phyloP scores from a whole-genome alignment of 2,888 invertebrate species.

The Drosophila borborema region DNA sequence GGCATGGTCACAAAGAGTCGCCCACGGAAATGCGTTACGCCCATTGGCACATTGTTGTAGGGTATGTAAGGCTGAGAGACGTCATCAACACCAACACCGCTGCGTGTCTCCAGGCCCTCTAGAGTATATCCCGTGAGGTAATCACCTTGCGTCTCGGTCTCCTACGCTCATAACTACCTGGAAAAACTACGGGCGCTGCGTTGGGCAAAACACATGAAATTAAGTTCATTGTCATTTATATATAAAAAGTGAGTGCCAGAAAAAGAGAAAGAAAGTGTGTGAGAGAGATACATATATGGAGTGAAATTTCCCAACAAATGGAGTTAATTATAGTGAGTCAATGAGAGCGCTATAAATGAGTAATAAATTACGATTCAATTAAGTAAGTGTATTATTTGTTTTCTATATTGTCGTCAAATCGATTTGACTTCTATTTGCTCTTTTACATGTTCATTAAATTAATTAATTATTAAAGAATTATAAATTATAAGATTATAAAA shows the following conservation, averaged over 20 bases:
- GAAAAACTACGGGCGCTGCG: slow-evolving; percentile 63
- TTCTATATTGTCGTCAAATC: neutral
- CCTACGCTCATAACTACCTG: slow-evolving; percentile 21
- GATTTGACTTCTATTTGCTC: too few species aligned
- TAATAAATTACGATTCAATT: neutral
- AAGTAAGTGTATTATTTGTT: neutral
- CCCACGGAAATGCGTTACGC: slow-evolving; percentile 84
- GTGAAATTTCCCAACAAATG: neutral
- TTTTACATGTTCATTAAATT: too few species aligned
- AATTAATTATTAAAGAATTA: neutral
- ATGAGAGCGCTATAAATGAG: too few species aligned
- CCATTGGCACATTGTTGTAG: slow-evolving; percentile 85
- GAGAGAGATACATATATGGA: neutral
- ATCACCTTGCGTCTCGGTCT: slow-evolving; percentile 46
- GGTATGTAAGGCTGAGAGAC: slow-evolving; percentile 71
- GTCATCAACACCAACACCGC: neutral
- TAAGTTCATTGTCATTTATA: neutral
- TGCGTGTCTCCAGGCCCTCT: slow-evolving; percentile 24
- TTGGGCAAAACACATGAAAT: neutral
- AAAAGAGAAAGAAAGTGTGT: neutral
- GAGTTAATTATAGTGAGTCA: neutral
- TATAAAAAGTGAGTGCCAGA: neutral
- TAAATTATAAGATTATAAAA: too few species aligned
- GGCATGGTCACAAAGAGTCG: slow-evolving; percentile 91
- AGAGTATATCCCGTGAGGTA: slow-evolving; percentile 66